Evolutionary conservation across 2,888 invertebrate genomes (phyloP).

Genomic region (Cactoblastis cactorum): DNA sequence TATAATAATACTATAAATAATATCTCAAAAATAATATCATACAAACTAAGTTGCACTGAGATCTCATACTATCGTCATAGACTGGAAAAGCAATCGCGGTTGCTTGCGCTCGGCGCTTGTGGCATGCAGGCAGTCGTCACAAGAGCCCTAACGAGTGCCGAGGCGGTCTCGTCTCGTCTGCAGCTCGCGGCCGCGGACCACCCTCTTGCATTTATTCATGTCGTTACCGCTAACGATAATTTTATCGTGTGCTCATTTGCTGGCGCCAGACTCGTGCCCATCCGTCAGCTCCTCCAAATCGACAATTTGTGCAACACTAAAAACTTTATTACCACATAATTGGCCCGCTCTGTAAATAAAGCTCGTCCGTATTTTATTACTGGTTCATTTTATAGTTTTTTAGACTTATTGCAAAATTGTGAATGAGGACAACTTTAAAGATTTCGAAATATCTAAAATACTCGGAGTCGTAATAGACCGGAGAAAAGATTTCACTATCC

Average conservation of each 20-base stretch:
- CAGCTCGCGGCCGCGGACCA: slow-evolving; percentile 52
- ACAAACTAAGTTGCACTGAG: neutral
- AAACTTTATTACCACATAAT: slow-evolving; percentile 76
- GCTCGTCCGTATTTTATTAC: slow-evolving; percentile 48
- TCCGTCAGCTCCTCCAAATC: slow-evolving; percentile 74
- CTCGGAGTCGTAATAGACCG: no score
- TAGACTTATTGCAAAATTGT: slow-evolving; percentile 16
- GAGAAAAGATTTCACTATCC: no score
- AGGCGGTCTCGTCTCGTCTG: slow-evolving; percentile 42
- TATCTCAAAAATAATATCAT: neutral
- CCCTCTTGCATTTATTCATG: slow-evolving; percentile 80
- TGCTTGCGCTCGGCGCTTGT: slow-evolving; percentile 15
- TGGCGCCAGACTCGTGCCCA: slow-evolving; percentile 73
- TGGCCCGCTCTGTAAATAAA: slow-evolving; percentile 69
- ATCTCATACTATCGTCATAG: slow-evolving; percentile 19
- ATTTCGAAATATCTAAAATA: no score
- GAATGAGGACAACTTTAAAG: no score
- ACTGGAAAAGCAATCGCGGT: slow-evolving; percentile 25
- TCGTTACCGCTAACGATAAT: slow-evolving; percentile 81
- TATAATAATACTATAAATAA: neutral
- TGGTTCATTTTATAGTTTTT: slow-evolving; percentile 40
- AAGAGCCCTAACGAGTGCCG: slow-evolving; percentile 67
- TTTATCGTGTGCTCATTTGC: slow-evolving; percentile 81
- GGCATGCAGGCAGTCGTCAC: slow-evolving; percentile 43
- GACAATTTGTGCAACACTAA: slow-evolving; percentile 77